Evolutionary conservation across 2,797 vertebrate species (phyloP).

Genomic region (Scarus forsteni): DNA sequence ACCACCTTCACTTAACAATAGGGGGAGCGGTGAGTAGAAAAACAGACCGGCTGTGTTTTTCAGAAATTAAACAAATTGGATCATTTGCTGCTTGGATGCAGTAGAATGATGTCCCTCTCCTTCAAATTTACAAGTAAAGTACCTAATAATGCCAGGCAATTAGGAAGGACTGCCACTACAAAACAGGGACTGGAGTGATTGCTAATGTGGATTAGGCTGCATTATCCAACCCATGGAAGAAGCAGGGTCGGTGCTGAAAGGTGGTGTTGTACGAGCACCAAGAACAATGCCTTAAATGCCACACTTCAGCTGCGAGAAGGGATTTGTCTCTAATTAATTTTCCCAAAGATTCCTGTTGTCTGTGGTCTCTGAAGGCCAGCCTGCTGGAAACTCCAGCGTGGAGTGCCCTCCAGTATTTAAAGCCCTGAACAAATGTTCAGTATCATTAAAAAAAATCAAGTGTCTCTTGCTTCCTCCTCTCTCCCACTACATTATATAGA

Average conservation of each 20-base stretch:
- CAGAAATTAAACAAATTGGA: slow-evolving; percentile 86
- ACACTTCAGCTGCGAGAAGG: slow-evolving; percentile 83
- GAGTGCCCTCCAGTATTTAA: slow-evolving; percentile 72
- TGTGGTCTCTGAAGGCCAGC: slow-evolving; percentile 73
- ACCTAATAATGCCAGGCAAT: slow-evolving; percentile 87
- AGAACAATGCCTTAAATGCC: slow-evolving; percentile 86
- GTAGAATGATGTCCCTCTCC: slow-evolving; percentile 84
- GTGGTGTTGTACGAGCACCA: slow-evolving; percentile 79
- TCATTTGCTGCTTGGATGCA: slow-evolving; percentile 89
- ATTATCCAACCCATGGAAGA: slow-evolving; percentile 77
- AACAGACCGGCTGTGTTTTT: slow-evolving; percentile 68
- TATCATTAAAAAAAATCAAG: slow-evolving; percentile 81
- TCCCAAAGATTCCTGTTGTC: slow-evolving; percentile 78
- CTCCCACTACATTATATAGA: slow-evolving; percentile 45
- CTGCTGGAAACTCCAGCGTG: slow-evolving; percentile 62
- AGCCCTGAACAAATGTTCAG: slow-evolving; percentile 75
- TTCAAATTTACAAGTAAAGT: slow-evolving; percentile 88
- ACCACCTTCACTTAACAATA: slow-evolving; percentile 59
- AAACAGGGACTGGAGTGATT: slow-evolving; percentile 81
- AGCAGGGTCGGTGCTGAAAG: slow-evolving; percentile 78
- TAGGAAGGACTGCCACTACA: slow-evolving; percentile 81
- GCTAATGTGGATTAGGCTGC: slow-evolving; percentile 85
- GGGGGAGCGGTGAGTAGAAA: slow-evolving; percentile 57
- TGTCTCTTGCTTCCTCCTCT: slow-evolving; percentile 59
- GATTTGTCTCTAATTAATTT: slow-evolving; percentile 87